Conservation (phyloP, 2,113 vertebrate species). For the Coregonus clupeaformis region DNA sequence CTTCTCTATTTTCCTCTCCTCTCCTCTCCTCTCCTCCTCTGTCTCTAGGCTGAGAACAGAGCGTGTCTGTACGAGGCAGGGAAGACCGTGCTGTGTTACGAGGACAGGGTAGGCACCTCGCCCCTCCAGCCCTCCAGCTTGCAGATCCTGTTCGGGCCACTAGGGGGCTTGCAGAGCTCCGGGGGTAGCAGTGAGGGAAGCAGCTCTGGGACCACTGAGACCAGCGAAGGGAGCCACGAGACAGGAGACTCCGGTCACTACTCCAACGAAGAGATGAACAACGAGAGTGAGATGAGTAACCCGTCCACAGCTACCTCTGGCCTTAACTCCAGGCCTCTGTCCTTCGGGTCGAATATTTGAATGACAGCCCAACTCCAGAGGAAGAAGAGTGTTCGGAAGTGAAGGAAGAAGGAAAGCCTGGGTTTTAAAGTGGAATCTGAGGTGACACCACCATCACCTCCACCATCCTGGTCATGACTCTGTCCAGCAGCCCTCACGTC, state of each 20-base stretch:
- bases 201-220: conserved; percentile 40
- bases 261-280: conserved; percentile 86
- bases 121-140: conserved; percentile 61
- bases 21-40: background rate
- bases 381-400: conserved; percentile 29
- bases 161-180: conserved; percentile 74
- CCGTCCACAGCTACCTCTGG: conserved; percentile 48
- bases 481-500: background rate
- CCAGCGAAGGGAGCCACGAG: conserved; percentile 88
- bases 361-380: background rate
- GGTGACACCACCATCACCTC: conserved; percentile 10
- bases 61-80: conserved; percentile 80
- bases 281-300: conserved; percentile 67
- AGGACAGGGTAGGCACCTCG: conserved; percentile 56
- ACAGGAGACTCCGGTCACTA: conserved; percentile 90
- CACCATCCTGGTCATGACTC: background rate
- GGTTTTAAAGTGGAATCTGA: conserved; percentile 48
- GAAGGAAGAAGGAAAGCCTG: too few relatives aligned
- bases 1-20: too few relatives aligned
- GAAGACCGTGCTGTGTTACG: conserved; percentile 70
- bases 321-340: conserved; percentile 44
- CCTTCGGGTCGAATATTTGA: conserved; percentile 12
- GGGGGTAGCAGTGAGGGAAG: too few relatives aligned
- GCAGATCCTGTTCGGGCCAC: conserved; percentile 64
- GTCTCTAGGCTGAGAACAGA: conserved; percentile 70